Evolutionary conservation across 2,113 vertebrate genomes (phyloP).

Genomic region (Cervus canadensis): DNA sequence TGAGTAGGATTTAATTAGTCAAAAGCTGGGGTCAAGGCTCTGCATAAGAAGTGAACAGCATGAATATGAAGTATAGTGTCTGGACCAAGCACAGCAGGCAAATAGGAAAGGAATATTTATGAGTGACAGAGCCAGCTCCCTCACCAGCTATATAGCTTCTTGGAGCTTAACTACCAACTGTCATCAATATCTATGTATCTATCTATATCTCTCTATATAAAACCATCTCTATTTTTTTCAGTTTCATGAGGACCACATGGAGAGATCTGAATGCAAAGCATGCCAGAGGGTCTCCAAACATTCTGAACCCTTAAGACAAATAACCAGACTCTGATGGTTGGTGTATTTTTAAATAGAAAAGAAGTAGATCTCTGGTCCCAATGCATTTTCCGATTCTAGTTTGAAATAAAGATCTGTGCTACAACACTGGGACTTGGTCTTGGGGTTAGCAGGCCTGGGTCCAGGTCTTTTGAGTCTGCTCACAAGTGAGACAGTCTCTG

Average conservation of each 20-base stretch:
- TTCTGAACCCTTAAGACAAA: not conserved
- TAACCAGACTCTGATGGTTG: not conserved
- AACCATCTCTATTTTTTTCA: not conserved
- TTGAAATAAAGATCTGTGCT: not conserved
- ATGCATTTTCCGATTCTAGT: not conserved
- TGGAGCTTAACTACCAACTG: not conserved
- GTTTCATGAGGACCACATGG: not conserved
- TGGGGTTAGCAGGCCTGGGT: not conserved
- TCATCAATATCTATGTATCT: not conserved
- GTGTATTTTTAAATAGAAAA: not conserved
- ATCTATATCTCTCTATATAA: not conserved
- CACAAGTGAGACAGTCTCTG: not conserved
- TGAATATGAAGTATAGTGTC: not conserved
- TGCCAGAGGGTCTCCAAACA: not conserved
- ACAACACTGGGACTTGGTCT: accelerated
- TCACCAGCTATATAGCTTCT: not conserved
- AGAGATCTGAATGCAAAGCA: not conserved
- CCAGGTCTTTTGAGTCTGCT: not conserved
- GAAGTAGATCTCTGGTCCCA: not conserved
- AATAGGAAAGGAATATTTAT: not conserved
- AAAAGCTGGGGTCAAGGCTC: not conserved
- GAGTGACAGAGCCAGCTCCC: not conserved
- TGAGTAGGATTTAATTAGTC: not conserved
- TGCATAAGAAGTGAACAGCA: not conserved
- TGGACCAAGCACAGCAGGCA: not conserved